These are phyloP conservation scores for Parasteatoda lunata DNA, from an alignment of 2,888 invertebrate genomes.

Conservation along the genomic window DNA sequence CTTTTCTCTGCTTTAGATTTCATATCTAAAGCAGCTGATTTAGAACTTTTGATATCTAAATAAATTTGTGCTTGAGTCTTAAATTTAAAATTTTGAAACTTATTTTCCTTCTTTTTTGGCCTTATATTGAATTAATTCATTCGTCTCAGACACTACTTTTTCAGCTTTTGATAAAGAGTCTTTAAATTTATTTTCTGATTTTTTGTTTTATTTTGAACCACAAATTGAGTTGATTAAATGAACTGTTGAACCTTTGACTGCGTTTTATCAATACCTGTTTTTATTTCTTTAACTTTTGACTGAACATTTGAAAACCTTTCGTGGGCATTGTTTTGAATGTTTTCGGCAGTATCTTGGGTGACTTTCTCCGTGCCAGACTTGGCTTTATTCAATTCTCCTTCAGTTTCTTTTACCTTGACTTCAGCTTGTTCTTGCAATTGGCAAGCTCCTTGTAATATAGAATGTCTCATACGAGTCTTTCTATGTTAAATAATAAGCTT, in stretches of 20 bases:
- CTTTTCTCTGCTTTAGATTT: conserved; percentile 35
- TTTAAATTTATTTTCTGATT: conserved; percentile 37
- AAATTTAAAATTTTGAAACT: conserved; percentile 15
- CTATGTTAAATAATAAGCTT: no score
- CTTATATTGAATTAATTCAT: conserved; percentile 30
- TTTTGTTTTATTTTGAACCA: conserved; percentile 25
- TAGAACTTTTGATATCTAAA: conserved; percentile 27
- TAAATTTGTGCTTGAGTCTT: conserved; percentile 39
- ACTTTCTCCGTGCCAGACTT: conserved; percentile 37
- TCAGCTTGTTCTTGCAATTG: conserved; percentile 36
- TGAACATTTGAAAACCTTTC: conserved; percentile 21
- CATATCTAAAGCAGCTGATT: conserved; percentile 37
- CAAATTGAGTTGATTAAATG: conserved; percentile 10
- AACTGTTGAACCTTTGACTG: conserved; percentile 32
- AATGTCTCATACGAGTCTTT: no score
- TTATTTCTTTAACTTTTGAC: conserved; percentile 34
- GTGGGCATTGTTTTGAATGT: no score
- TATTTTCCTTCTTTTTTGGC: conserved; percentile 42
- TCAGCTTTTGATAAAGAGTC: conserved; percentile 38
- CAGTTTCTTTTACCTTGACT: conserved; percentile 41
- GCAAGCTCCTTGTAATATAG: no score
- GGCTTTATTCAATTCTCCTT: conserved; percentile 7
- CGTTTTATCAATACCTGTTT: conserved; percentile 31
- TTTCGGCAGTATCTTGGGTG: conserved; percentile 8
- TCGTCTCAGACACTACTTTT: conserved; percentile 31